Percentiles rank a stretch among this genome's conserved stretches.
Evolutionary conservation across 2,888 invertebrate genomes (phyloP).

Genomic region (Spodoptera picta): DNA sequence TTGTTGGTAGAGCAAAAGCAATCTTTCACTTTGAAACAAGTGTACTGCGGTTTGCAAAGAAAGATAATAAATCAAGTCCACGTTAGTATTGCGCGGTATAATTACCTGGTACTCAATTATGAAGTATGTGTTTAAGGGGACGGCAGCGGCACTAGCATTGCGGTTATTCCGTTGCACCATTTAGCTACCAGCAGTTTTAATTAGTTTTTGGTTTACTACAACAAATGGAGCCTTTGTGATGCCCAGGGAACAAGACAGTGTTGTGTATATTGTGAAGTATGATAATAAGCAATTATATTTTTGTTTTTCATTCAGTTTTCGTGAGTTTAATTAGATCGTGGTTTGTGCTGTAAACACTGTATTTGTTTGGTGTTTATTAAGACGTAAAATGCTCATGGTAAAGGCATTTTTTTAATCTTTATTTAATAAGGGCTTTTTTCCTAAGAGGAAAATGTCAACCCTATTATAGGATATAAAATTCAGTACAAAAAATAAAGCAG

Average conservation of each 20-base stretch:
- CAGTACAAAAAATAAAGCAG: too few species aligned
- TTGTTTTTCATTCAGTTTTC: conserved; percentile 40
- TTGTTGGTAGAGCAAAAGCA: conserved; percentile 20
- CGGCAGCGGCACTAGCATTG: conserved; percentile 3
- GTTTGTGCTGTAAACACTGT: conserved; percentile 5
- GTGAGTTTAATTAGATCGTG: conserved; percentile 44
- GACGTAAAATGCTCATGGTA: too few species aligned
- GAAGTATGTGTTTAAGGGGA: conserved; percentile 41
- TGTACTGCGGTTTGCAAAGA: conserved; percentile 41
- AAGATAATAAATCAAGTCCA: conserved; percentile 50
- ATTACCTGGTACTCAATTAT: conserved; percentile 49
- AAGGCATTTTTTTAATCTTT: too few species aligned
- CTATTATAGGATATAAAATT: too few species aligned
- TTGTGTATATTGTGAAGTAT: conserved; percentile 26
- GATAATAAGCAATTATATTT: conserved; percentile 22
- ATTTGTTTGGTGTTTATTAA: too few species aligned
- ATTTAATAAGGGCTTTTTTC: too few species aligned
- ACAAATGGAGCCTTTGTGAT: conserved; percentile 31
- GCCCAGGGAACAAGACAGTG: conserved; percentile 15
- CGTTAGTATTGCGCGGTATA: conserved; percentile 43
- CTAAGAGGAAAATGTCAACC: too few species aligned
- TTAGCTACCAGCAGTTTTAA: conserved; percentile 33
- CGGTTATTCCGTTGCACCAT: conserved; percentile 31
- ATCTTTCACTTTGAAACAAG: conserved; percentile 41
- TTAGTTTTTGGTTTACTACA: conserved; percentile 51